Evolutionary conservation across 1,140 invertebrate species (phyloP).

Genomic region (Drosophila burlai): DNA sequence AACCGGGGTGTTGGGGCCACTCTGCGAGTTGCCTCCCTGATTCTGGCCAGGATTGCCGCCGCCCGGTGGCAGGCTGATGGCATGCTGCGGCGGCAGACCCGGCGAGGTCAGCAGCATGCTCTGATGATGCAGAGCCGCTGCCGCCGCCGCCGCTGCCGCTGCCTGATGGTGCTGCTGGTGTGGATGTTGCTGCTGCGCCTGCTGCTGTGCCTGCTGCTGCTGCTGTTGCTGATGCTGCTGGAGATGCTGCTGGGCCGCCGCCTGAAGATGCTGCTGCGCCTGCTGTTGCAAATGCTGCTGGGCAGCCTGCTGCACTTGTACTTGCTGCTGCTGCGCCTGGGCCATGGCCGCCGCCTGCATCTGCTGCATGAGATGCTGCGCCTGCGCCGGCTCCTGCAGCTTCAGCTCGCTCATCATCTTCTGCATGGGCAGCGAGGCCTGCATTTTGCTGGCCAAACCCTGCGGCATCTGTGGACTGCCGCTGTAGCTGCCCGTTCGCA

Average conservation of each 20-base stretch:
- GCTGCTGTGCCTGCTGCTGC: slow-evolving; percentile 87
- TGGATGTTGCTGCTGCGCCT: slow-evolving; percentile 87
- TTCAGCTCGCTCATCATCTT: slow-evolving; percentile 91
- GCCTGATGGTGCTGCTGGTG: slow-evolving; percentile 86
- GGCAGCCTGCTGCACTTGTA: slow-evolving; percentile 89
- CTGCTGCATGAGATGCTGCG: slow-evolving; percentile 88
- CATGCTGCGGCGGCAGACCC: slow-evolving; percentile 88
- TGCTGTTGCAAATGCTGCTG: slow-evolving; percentile 88
- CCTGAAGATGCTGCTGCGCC: slow-evolving; percentile 85
- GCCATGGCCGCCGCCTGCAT: slow-evolving; percentile 87
- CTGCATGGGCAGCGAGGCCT: slow-evolving; percentile 88
- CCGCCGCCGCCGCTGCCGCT: slow-evolving; percentile 88
- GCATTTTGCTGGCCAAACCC: slow-evolving; percentile 90
- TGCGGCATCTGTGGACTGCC: slow-evolving; percentile 91
- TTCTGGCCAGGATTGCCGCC: slow-evolving; percentile 7
- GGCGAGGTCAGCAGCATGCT: slow-evolving; percentile 88
- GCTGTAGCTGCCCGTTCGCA: slow-evolving; percentile 97
- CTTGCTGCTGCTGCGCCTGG: slow-evolving; percentile 83
- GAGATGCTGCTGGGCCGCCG: slow-evolving; percentile 72
- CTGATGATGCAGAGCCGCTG: slow-evolving; percentile 87
- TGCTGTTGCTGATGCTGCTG: slow-evolving; percentile 84
- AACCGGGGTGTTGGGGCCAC: slow-evolving; percentile 31
- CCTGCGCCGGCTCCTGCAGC: slow-evolving; percentile 90
- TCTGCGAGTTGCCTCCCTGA: slow-evolving; percentile 66
- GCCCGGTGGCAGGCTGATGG: slow-evolving; percentile 86